Conservation (phyloP, 2,113 vertebrate genomes). For the Syngnathus scovelli region DNA sequence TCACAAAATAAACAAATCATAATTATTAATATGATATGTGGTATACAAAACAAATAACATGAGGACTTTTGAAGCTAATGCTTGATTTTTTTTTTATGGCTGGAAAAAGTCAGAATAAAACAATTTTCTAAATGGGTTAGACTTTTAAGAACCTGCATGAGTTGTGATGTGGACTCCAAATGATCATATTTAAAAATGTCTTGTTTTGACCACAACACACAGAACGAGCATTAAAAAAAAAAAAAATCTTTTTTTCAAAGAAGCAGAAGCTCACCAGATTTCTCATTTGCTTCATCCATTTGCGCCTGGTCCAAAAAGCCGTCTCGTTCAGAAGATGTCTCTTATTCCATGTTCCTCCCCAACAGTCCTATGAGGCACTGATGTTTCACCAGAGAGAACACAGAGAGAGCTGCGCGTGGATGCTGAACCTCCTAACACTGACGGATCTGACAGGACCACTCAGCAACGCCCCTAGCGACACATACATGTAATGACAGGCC, state of each 20-base stretch:
- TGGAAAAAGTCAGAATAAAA: neutral
- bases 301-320: slow-evolving; percentile 66
- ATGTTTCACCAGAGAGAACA: neutral
- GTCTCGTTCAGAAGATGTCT: slow-evolving; percentile 55
- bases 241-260: too few species aligned
- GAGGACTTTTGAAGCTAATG: neutral
- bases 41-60: neutral
- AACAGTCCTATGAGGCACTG: neutral
- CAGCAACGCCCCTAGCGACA: slow-evolving; percentile 47
- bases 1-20: neutral
- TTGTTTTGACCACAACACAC: neutral
- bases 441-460: slow-evolving; percentile 1
- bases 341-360: slow-evolving; percentile 64
- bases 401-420: slow-evolving; percentile 1
- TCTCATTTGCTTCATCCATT: slow-evolving; percentile 46
- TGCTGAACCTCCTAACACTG: neutral
- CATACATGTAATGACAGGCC: neutral
- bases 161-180: neutral
- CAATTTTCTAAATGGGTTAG: neutral
- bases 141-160: neutral
- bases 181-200: neutral
- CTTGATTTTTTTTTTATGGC: neutral
- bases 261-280: slow-evolving; percentile 62
- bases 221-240: too few species aligned
- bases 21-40: too few species aligned